Percentiles rank a stretch among this genome's conserved stretches.
Evolutionary conservation across 1,140 invertebrate species (phyloP).

Genomic region (Atopsyche davidsoni): DNA sequence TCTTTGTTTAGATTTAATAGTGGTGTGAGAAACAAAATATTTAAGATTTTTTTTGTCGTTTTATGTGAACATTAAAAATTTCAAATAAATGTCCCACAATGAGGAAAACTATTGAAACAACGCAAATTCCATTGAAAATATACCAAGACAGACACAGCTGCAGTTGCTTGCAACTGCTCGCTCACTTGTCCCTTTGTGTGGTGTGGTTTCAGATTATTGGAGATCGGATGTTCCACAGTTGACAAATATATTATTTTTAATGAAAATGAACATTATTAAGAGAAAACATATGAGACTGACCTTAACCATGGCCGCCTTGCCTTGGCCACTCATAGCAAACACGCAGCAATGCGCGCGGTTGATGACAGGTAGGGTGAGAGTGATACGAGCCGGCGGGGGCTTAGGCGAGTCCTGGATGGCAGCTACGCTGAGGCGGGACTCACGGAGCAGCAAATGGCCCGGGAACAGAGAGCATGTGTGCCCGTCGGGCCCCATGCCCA

Average conservation of each 20-base stretch:
- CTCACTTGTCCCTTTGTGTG: too few species aligned
- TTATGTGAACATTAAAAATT: too few species aligned
- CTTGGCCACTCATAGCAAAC: constrained; percentile 76
- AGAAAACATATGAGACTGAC: constrained; percentile 43
- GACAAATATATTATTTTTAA: too few species aligned
- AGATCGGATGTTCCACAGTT: too few species aligned
- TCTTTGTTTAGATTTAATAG: too few species aligned
- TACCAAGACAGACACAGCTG: neutral
- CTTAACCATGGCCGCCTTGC: constrained; percentile 87
- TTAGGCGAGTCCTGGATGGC: constrained; percentile 91
- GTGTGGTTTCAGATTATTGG: too few species aligned
- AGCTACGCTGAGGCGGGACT: constrained; percentile 67
- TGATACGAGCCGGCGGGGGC: constrained; percentile 85
- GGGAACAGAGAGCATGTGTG: constrained; percentile 98
- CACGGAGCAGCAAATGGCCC: constrained; percentile 66
- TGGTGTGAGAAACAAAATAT: too few species aligned
- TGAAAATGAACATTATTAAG: neutral
- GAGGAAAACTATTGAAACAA: too few species aligned
- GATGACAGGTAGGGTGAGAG: constrained; percentile 87
- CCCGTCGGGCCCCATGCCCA: constrained; percentile 97
- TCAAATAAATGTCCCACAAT: too few species aligned
- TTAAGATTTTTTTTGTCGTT: too few species aligned
- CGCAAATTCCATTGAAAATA: neutral
- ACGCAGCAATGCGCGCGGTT: constrained; percentile 80
- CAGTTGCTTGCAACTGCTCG: neutral